Base-by-base conservation (phyloP, 2,888 invertebrate genomes). In the Podotricha telesiphe region DNA sequence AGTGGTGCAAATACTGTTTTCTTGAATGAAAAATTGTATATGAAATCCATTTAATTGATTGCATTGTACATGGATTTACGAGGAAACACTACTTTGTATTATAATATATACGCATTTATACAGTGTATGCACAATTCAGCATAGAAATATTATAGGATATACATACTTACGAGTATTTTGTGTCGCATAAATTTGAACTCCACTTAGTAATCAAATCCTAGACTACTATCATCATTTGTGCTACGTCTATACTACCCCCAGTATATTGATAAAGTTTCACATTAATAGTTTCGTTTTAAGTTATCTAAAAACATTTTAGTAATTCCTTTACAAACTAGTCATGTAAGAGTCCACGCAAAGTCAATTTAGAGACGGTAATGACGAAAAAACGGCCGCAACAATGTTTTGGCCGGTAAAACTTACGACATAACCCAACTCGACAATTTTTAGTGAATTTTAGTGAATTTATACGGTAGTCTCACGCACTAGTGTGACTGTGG, bases 401-500 rank as follows among this genome's bases (percentile, higher is more conserved):
- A 62, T 51, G 51, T 65, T 65, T 47, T 56, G 20, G 42, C 65
- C 28, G 62, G 50, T 69, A 58, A 61, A 68, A 67, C 51, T 73
- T 66, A 68, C 61, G 45, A 42, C 55, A 63, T 53, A 56, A 76
- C 78, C 78, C 71, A 75, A 74, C 74, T 79, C 79, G 75, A 75
- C 82, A 84, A 83, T 82, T 78, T 78, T 74, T 73, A 74, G 72
- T 55, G 72, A 59, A 28, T 45, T 59, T 59, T 59, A 28, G 59
- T 59, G 45, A 85, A 86, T 89, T 91, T 91, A 91, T 89, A 77
- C 85, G 76, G 65, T 76, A 62, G 74, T 74, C 78, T 82, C 91
- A 91, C 90, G 91, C 91, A 88, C 80, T 75, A 77, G 89, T 91
- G 89, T 91, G 90, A 86, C 85, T 81, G 63, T 69, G 37, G 76